Base-by-base conservation (phyloP, 2,797 vertebrate genomes). In the Gymnoscopelus braueri region DNA sequence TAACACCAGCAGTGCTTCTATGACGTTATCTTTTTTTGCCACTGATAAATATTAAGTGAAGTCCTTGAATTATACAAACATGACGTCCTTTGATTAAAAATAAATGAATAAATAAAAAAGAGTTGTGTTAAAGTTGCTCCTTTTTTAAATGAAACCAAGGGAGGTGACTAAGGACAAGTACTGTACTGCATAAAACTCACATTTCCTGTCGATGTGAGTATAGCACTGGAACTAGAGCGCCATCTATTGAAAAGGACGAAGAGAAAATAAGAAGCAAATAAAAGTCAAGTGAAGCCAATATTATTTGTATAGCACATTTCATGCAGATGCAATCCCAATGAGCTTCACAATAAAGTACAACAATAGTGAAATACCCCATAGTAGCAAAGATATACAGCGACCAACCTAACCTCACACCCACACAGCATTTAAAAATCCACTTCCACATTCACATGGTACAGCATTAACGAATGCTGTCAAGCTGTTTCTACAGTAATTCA, bases 161-260 rank as follows among this genome's bases (percentile, higher is more conserved):
- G 12, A 71, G 35, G 23, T 52, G 39, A 6, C 11, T 58, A 63
- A 58, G 56, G 72, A 61, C 19, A 72, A 66, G 32, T 68, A 50
- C 62, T 65, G 19, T 29, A 66, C 14, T 57, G 67, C 23, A 61
- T 39, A 71, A 23, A 12, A 11, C 75, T 66, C 65, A 15, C 58
- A 59, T 71, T 49, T 39, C 44, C 19, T 12, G 19, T 7, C 12
- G 57, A 26, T 24, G 14, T 35, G 5, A 50, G 8, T 44, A 10
- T 44, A 44, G 39, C 39, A 44, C 8, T 44, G 9, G 39, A 44
- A 14, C 82, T 78, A 81, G 75, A 82, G 85, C 82, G 79, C 91
- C 92, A 90, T 88, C 91, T 93, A 71, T 82, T 92, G 92, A 81
- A 68, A 44, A 44, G 39, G 39, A 44, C 9, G 8, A 10, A 44